Conservation (phyloP, 2,888 invertebrate species). For the Heterodera filipjevi region DNA sequence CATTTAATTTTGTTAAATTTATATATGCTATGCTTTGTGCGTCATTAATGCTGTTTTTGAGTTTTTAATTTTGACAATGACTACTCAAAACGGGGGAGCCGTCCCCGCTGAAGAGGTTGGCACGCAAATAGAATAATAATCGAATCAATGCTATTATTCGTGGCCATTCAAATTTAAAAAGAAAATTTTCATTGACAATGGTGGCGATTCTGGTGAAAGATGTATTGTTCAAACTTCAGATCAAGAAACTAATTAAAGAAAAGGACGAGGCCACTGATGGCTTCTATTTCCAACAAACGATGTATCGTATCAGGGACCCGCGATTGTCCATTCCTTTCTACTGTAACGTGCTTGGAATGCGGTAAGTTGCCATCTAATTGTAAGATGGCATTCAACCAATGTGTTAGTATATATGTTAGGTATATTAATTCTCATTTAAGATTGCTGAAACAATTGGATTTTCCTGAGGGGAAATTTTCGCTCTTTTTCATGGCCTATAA, state of each 20-base stretch:
- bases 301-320: constrained; percentile 93
- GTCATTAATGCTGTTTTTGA: too few species aligned
- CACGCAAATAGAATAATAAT: not conserved
- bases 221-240: too few species aligned
- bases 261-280: constrained; percentile 46
- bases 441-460: constrained; percentile 83
- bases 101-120: constrained; percentile 2
- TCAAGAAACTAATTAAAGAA: constrained; percentile 33
- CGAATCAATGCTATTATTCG: too few species aligned
- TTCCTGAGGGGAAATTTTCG: constrained; percentile 85
- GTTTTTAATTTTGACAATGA: not conserved
- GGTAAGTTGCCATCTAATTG: constrained; percentile 62
- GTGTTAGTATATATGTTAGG: not conserved
- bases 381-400: constrained; percentile 6
- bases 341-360: constrained; percentile 87
- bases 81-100: not conserved
- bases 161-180: too few species aligned
- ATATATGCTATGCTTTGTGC: too few species aligned
- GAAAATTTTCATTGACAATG: too few species aligned
- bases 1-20: too few species aligned
- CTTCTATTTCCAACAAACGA: constrained; percentile 94
- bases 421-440: constrained; percentile 50
- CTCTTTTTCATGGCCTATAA: constrained; percentile 91
- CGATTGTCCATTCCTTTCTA: constrained; percentile 83
- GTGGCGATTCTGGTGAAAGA: too few species aligned